A percentile compares a stretch with the other conserved stretches of the same genome.
These are phyloP conservation scores for Lycophotia porphyrea DNA, from an alignment of 2,888 invertebrate genomes.

Conservation along the genomic window DNA sequence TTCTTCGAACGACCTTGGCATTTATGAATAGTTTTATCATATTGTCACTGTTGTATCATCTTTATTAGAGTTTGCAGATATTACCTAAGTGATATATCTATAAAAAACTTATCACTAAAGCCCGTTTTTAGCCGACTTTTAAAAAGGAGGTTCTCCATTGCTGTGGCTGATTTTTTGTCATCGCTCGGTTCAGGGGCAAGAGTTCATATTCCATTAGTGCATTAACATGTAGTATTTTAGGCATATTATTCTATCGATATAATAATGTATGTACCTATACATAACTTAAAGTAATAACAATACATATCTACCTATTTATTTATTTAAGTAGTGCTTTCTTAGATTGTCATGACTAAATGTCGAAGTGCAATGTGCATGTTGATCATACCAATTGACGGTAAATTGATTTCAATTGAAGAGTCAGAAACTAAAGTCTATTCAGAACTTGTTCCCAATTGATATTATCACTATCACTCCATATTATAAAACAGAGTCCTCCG, in stretches of 20 bases:
- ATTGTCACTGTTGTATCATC: conserved; percentile 11
- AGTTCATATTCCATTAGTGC: too few relatives aligned
- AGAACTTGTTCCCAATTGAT: not conserved
- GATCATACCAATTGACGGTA: conserved; percentile 8
- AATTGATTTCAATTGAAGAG: conserved; percentile 23
- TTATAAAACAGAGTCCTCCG: too few relatives aligned
- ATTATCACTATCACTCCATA: too few relatives aligned
- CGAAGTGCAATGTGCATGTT: not conserved
- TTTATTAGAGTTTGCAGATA: conserved; percentile 6
- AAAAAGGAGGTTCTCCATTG: too few relatives aligned
- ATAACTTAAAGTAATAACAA: not conserved
- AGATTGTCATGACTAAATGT: not conserved
- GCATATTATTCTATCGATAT: not conserved
- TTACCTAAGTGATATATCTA: not conserved
- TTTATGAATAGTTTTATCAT: conserved; percentile 13
- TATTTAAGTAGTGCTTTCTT: not conserved
- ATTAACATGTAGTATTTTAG: too few relatives aligned
- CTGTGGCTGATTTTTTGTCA: too few relatives aligned
- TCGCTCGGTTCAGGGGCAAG: too few relatives aligned
- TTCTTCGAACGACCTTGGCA: too few relatives aligned
- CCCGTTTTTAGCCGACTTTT: too few relatives aligned
- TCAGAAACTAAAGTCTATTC: not conserved
- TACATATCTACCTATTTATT: not conserved
- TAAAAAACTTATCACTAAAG: not conserved
- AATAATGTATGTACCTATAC: too few relatives aligned